These are phyloP conservation scores for Paracanthobrama guichenoti DNA, from an alignment of 2,113 vertebrate species.

Conservation along the genomic window DNA sequence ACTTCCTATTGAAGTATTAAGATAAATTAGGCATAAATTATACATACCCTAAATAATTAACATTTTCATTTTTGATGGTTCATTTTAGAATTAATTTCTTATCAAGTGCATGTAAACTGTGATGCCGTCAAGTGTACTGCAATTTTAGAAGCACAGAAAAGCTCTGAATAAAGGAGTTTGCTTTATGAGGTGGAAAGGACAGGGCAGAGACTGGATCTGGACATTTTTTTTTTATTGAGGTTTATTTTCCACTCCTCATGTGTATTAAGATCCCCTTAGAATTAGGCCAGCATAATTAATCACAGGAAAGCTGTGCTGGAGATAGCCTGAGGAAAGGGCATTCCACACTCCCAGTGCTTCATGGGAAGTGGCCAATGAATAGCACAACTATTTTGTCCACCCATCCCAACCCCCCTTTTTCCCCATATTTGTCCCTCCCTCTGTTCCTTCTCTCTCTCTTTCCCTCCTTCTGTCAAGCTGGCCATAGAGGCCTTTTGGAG, in stretches of 20 bases:
- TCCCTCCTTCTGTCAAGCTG: constrained; percentile 55
- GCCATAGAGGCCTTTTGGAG: constrained; percentile 69
- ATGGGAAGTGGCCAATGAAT: constrained; percentile 73
- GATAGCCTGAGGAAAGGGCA: constrained; percentile 75
- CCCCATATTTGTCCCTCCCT: constrained; percentile 51
- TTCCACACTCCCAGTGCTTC: constrained; percentile 78
- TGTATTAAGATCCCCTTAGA: constrained; percentile 51
- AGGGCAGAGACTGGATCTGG: background rate
- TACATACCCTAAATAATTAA: background rate
- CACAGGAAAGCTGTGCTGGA: constrained; percentile 68
- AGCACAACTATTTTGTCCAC: constrained; percentile 68
- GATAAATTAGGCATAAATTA: background rate
- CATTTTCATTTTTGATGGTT: background rate
- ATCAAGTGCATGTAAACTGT: no score
- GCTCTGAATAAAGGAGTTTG: background rate
- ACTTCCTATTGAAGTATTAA: background rate
- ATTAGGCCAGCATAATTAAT: constrained; percentile 58
- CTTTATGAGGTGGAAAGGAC: background rate
- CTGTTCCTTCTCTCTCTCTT: constrained; percentile 57
- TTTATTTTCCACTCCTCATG: constrained; percentile 34
- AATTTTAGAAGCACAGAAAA: background rate
- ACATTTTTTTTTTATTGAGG: background rate
- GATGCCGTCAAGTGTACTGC: background rate
- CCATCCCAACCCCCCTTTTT: constrained; percentile 58
- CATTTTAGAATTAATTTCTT: background rate